These are phyloP conservation scores for Drosophila jambulina DNA, from an alignment of 1,140 invertebrate species.

Conservation along the genomic window DNA sequence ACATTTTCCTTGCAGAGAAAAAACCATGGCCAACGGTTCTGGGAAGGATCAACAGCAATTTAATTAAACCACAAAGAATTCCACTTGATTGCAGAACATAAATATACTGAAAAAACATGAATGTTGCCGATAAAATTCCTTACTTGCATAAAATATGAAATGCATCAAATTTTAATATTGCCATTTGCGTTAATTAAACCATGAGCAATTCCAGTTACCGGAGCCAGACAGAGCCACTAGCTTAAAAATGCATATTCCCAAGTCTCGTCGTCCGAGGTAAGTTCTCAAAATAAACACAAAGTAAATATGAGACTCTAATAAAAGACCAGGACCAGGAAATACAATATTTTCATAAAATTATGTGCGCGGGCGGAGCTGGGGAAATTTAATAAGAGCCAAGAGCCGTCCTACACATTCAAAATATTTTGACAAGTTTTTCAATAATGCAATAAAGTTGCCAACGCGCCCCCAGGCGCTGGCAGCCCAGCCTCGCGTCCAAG, in stretches of 20 bases:
- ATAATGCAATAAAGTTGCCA: conserved; percentile 83
- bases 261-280: conserved; percentile 43
- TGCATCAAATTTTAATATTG: conserved; percentile 59
- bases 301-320: conserved; percentile 23
- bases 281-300: conserved; percentile 37
- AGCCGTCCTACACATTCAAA: conserved; percentile 81
- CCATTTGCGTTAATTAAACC: conserved; percentile 76
- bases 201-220: conserved; percentile 43
- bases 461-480: conserved; percentile 41
- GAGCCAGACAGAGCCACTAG: conserved; percentile 22
- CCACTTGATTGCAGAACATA: conserved; percentile 61
- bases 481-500: conserved; percentile 31
- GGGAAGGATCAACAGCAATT: conserved; percentile 57
- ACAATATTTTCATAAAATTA: conserved; percentile 71
- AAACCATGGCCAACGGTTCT: conserved; percentile 13
- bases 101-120: conserved; percentile 20
- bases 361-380: not conserved
- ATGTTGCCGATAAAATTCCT: conserved; percentile 38
- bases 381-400: conserved; percentile 73
- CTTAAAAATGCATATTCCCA: conserved; percentile 42
- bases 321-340: conserved; percentile 35
- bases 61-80: conserved; percentile 74
- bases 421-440: conserved; percentile 84
- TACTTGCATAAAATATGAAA: conserved; percentile 54
- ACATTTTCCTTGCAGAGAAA: conserved; percentile 55